These are phyloP conservation scores for Trachelus troglodyta DNA, from an alignment of 2,888 invertebrate species.

Conservation along the genomic window DNA sequence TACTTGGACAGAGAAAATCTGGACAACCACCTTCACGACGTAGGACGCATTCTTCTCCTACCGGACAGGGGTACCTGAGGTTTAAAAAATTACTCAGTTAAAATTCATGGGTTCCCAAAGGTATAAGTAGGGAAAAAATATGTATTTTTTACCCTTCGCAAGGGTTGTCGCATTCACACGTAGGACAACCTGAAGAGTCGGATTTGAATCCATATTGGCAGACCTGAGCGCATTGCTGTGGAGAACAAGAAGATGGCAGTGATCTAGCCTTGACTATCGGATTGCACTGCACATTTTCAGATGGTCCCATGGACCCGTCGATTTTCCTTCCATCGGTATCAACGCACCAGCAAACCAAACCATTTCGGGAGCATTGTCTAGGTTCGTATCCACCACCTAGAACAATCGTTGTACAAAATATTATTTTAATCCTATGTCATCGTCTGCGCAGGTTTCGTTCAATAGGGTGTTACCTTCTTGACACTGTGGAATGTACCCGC, in stretches of 20 bases:
- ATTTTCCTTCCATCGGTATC: conserved; percentile 81
- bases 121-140: background rate
- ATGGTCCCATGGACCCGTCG: conserved; percentile 83
- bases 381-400: conserved; percentile 78
- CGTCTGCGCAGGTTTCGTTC: background rate
- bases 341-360: conserved; percentile 90
- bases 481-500: conserved; percentile 88
- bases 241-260: conserved; percentile 69
- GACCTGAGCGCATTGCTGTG: conserved; percentile 82
- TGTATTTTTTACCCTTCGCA: conserved; percentile 76
- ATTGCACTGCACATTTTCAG: conserved; percentile 76
- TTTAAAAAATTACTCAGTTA: conserved; percentile 24
- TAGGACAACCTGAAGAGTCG: conserved; percentile 78
- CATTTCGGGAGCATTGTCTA: conserved; percentile 86
- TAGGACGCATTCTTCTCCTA: conserved; percentile 80
- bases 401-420: background rate
- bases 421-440: background rate
- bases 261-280: conserved; percentile 54
- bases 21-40: conserved; percentile 72
- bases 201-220: conserved; percentile 88
- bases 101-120: background rate
- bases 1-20: conserved; percentile 79
- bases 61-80: conserved; percentile 69
- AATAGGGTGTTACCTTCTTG: conserved; percentile 60
- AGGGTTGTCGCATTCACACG: conserved; percentile 88